Evolutionary conservation across 2,113 vertebrate genomes (phyloP).

Genomic region (Heptranchias perlo): DNA sequence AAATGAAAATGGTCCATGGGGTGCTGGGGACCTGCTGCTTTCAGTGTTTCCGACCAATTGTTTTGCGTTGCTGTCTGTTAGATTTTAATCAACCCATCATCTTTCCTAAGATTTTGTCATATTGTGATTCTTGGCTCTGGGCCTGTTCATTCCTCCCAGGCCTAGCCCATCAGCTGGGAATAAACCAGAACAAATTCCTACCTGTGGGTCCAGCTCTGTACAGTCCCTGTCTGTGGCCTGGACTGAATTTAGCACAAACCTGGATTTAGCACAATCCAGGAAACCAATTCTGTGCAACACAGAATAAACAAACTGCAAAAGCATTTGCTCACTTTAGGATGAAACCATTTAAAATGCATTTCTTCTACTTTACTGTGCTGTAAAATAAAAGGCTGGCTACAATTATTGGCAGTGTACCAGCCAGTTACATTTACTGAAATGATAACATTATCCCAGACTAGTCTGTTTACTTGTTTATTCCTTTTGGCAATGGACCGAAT

Average conservation of each 20-base stretch:
- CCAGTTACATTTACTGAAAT: neutral
- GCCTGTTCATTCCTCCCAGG: neutral
- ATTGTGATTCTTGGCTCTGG: neutral
- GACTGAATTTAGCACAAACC: neutral
- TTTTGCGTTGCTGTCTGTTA: neutral
- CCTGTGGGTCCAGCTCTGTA: neutral
- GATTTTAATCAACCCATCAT: neutral
- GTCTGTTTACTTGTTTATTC: neutral
- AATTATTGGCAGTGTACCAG: neutral
- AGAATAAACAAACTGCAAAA: constrained; percentile 3
- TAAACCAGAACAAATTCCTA: neutral
- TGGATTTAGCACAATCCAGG: no score
- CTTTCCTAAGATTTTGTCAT: neutral
- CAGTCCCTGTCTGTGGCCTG: neutral
- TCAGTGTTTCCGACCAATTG: neutral
- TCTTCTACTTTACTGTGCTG: neutral
- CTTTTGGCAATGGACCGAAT: neutral
- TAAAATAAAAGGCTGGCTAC: neutral
- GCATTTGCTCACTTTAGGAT: neutral
- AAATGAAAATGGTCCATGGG: neutral
- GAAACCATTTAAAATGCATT: neutral
- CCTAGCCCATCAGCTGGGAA: neutral
- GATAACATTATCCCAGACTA: neutral
- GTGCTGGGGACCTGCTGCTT: neutral
- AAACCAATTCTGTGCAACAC: neutral